Percentiles rank a stretch among this genome's conserved stretches.
Evolutionary conservation across 2,888 invertebrate genomes (phyloP).

Genomic region (Limnephilus marmoratus): DNA sequence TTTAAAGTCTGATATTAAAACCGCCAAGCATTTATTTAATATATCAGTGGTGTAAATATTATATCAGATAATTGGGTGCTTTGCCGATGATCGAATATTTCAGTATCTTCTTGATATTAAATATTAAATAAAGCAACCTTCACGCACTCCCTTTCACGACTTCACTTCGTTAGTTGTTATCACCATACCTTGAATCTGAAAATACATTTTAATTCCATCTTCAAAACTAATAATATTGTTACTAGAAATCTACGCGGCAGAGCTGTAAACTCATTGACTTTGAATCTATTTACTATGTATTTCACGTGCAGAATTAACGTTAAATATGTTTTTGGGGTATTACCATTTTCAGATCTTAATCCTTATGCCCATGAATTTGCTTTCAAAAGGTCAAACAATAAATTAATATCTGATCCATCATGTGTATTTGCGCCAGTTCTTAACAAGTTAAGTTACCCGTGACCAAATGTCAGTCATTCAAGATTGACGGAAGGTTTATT

Average conservation of each 20-base stretch:
- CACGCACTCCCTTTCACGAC: neutral
- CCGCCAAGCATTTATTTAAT: neutral
- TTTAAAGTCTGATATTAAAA: neutral
- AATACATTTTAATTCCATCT: neutral
- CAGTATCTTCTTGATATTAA: neutral
- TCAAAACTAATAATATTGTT: neutral
- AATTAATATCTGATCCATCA: neutral
- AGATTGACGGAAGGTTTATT: constrained; percentile 6
- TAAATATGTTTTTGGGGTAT: too few relatives aligned
- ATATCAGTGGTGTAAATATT: neutral
- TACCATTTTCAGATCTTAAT: too few relatives aligned
- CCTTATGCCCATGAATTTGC: too few relatives aligned
- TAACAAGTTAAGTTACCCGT: neutral
- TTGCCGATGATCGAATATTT: neutral
- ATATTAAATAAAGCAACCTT: neutral
- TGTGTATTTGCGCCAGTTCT: neutral
- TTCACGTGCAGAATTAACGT: neutral
- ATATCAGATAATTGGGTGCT: neutral
- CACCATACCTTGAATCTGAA: neutral
- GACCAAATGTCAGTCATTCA: neutral
- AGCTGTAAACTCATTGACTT: too few relatives aligned
- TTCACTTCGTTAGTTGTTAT: neutral
- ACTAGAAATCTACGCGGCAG: neutral
- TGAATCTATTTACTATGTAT: neutral
- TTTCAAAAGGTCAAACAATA: neutral